Base-by-base conservation (phyloP, 2,113 vertebrate genomes). In the Triplophysa siluroides region DNA sequence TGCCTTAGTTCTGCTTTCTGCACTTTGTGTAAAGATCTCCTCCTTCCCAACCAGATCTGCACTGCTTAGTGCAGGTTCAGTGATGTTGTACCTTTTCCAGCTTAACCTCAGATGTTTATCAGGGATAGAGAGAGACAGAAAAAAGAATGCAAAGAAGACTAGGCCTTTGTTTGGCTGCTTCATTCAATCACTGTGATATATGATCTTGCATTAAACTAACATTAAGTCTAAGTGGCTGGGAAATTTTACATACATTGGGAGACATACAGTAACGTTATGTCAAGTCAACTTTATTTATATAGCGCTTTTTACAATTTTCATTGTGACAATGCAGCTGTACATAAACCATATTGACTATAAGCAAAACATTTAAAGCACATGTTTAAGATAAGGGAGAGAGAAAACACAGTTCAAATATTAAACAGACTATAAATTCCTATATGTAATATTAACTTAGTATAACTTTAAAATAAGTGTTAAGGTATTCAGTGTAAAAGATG, bases 101-200 rank as follows among this genome's bases (percentile, higher is more conserved):
- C 74, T 83, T 77, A 84, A 78, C 61, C 74, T 71, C 78, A 81
- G 83, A 84, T 81, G 74, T 81, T 80, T 84, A 81, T 81, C 78
- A 29, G 19, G 71, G 77, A 60, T 64, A 73, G 71, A 65, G 24
- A 58, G 29, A 79, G 45, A 83, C 45, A 63, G 21, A 79, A 50
- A 75, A 45, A 47, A 60, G 71, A 75, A 75, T 62, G 58, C 56
- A 63, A 75, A 45, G 58, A 75, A 76, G 56, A 83, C 81, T 83
- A 78, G 77, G 60, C 77, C 78, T 83, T 83, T 83, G 77, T 83
- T 56, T 80, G 60, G 62, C 52, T 63, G 13, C 54, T 43, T 80
- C 60, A 71, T 77, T 77, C 61, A 83, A 65, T 9, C 45, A 60
- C 67, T 76, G 70, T 80, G 82, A 83, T 77, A 69, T 78, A 80